Evolutionary conservation across 2,888 invertebrate genomes (phyloP), one percentile per base, ranked within the genome.

Genomic region (Euspilapteryx auroguttella): DNA sequence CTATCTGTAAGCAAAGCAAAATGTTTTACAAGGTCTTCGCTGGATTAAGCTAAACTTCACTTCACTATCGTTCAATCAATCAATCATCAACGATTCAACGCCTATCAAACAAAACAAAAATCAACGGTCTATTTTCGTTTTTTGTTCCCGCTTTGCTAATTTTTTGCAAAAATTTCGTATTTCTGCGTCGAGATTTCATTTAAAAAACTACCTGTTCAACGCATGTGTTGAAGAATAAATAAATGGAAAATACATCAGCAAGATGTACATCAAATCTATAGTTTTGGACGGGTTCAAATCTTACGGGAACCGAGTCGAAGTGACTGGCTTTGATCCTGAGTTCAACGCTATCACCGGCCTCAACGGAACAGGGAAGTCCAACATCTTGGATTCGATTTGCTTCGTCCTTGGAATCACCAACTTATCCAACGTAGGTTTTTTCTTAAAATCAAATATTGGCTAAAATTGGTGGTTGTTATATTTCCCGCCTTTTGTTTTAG

Each of bases 341-440:
- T 99, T 99, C 56, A 99, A 98, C 49, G 99, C 98, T 3, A 98
- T 99, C 30, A 98, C 98, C 9, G 99, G 98, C 1, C 71, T 98
- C 25, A 99, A 99, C 65, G 98, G 98, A 5, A 94, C 93, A 38
- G 98, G 98, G 20, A 98, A 98, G 68, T 97, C 96, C 1, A 98
- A 98, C 52, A 92, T 99, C 51, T 78, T 99, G 33, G 99, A 99
- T 73, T 85, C 94, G 1, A 97, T 99, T 59, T 99, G 98, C 59
- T 99, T 99, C 59, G 89, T 99, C 5, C 75, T 99, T 14, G 99
- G 99, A 29, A 96, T 99, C 29, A 85, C 89, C 11, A 95, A 96
- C 62, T 80, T 98, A 37, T 81, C 84, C 2, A 91, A 94, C 63
- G 95, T 94, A 79, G 81, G 79, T 68, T 34, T n/a, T 14, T 4